Base-by-base conservation (phyloP, 2,888 invertebrate species). In the Ectobius pallidus region DNA sequence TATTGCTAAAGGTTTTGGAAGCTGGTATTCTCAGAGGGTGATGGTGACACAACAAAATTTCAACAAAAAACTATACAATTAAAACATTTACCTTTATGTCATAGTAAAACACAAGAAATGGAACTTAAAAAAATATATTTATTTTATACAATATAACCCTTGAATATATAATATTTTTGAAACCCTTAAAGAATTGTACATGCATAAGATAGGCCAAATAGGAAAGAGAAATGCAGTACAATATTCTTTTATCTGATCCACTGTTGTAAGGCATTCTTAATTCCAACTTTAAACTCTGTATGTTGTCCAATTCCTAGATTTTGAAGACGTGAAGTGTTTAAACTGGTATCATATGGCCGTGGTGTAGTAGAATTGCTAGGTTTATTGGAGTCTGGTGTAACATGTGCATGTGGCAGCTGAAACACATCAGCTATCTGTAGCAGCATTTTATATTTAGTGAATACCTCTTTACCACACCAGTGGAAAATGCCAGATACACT, bases 401-500 rank as follows among this genome's bases (percentile, higher is more conserved):
- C 80, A 77, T 85, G 85, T 62, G 78, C 77, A 42, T 78, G 78
- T 4, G 82, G 77, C 20, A 85, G 76, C 16, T 78, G 77, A 75
- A 85, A 84, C 3, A 79, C 78, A 14, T 80, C 77, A n/a, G 84
- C 83, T 81, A 87, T 86, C 9, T 78, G 77, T 55, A 81, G 62
- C 1, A 82, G 80, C 85, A 87, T 86, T 69, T 82, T 81, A 78
- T 84, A 86, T 76, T 86, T 86, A 11, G 86, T 86, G 78, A 85
- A 80, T 32, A 79, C 78, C 78, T 86, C 85, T 69, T 80, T 77
- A 6, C 85, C 85, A 78, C 83, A 82, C 83, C 84, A 86, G 73
- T 87, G 86, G 77, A 81, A 86, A 46, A 85, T 81, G 20, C 86
- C 86, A 69, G 72, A 76, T 6, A 82, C 55, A 16, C 69, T 63